Base-by-base conservation (phyloP, 2,888 invertebrate genomes). In the Beris morrisii region DNA sequence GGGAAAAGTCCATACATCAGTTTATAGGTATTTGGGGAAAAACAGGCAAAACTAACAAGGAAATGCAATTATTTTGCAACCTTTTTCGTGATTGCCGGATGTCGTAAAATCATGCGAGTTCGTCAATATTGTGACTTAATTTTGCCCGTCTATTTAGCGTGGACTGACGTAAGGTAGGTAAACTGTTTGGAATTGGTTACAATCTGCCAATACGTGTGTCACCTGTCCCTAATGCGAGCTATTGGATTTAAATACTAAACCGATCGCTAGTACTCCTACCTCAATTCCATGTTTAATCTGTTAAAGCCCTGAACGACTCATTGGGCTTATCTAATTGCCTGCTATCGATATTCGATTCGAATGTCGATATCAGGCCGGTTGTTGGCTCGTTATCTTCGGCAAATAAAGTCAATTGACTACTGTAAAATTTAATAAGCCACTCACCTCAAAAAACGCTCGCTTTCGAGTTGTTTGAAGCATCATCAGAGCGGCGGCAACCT, bases 381-480 rank as follows among this genome's bases (percentile, higher is more conserved):
- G 31, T 50, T 50, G 32, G 43, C 15, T 32, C 12, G 66, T 69
- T 69, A 65, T 66, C 65, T 54, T 13, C 32, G 55, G 59, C 66
- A 69, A 69, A 69, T 67, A 69, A 69, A 67, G 65, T 69, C 64
- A 67, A 69, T 69, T 69, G 69, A 69, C 69, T 69, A 69, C 69
- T 61, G 69, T 69, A 69, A 69, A 69, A 69, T 61, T 69, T 65
- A 69, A 69, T 69, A 64, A 69, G 61, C 59, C 61, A 67, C 66
- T 66, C 57, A 46, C 32, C 48, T 38, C 52, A 15, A 50, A 50
- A 52, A 50, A 9, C 15, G 61, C 38, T 61, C 32, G 28, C 61
- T 43, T 61, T 38, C 50, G 50, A 61, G 52, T 30, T 61, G 30
- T 48, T 50, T 61, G 48, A 32, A 13, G 22, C 38, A 9, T 12